phyloP scores from a whole-genome alignment of 2,888 invertebrate genomes.

The Drosophila maculinotata region DNA sequence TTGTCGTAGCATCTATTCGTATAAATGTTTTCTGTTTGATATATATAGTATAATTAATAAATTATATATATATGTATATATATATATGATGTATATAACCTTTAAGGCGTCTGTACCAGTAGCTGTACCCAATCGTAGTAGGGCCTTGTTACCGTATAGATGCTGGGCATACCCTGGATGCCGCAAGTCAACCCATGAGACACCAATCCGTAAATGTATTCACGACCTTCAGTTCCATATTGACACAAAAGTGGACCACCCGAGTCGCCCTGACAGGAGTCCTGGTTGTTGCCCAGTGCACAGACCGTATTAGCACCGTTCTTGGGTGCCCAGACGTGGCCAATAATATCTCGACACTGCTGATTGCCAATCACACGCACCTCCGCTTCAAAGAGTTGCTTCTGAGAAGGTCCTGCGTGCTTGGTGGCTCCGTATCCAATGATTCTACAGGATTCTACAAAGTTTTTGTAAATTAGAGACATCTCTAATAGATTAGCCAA shows the following conservation, averaged over 20 bases:
- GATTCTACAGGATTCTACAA: constrained; percentile 75
- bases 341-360: constrained; percentile 76
- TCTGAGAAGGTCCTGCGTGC: constrained; percentile 80
- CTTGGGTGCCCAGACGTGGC: constrained; percentile 83
- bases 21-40: constrained; percentile 54
- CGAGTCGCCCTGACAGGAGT: constrained; percentile 84
- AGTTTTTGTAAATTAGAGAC: not conserved
- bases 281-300: constrained; percentile 81
- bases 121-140: constrained; percentile 82
- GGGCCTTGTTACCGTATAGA: constrained; percentile 83
- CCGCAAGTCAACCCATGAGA: constrained; percentile 84
- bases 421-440: constrained; percentile 83
- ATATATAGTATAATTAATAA: constrained; percentile 10
- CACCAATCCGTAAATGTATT: constrained; percentile 83
- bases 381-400: constrained; percentile 75
- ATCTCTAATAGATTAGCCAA: not conserved
- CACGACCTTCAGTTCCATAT: constrained; percentile 59
- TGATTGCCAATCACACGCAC: constrained; percentile 77
- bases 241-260: constrained; percentile 83
- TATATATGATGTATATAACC: constrained; percentile 9
- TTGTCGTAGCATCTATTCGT: constrained; percentile 57
- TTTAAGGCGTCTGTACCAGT: constrained; percentile 36
- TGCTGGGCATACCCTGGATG: constrained; percentile 81
- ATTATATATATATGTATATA: constrained; percentile 45
- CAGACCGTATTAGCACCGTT: constrained; percentile 82